Percentiles rank a stretch among this genome's conserved stretches.
Evolutionary conservation across 2,888 invertebrate species (phyloP).

Genomic region (Digitonthophagus gazella): DNA sequence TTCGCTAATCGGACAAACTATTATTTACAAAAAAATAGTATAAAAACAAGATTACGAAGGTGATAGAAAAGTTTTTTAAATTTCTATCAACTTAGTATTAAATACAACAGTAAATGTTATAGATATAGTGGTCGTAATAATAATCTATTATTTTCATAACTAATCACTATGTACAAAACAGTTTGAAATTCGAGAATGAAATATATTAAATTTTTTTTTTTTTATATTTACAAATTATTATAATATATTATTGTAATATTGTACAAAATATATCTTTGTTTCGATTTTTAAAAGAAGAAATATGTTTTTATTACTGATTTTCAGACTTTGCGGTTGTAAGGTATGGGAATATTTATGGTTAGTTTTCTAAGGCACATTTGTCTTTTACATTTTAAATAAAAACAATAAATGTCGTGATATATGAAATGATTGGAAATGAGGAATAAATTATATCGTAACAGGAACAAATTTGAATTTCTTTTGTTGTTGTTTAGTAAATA

Average conservation of each 20-base stretch:
- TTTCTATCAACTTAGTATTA: neutral
- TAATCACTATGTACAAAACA: constrained; percentile 23
- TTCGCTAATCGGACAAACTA: neutral
- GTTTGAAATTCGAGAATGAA: constrained; percentile 33
- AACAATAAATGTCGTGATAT: constrained; percentile 9
- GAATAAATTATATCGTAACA: constrained; percentile 18
- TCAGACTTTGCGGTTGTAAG: neutral
- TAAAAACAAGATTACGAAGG: neutral
- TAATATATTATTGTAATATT: constrained; percentile 19
- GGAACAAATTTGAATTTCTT: constrained; percentile 1
- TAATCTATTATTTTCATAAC: neutral
- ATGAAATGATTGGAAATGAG: constrained; percentile 25
- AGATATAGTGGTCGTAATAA: neutral
- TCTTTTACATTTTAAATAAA: constrained; percentile 26
- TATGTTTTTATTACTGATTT: constrained; percentile 38
- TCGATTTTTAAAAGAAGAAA: constrained; percentile 23
- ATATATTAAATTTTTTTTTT: constrained; percentile 34
- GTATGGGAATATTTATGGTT: constrained; percentile 28
- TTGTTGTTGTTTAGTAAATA: constrained; percentile 41
- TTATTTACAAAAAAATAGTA: constrained; percentile 1
- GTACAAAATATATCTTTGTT: constrained; percentile 18
- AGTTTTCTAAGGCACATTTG: constrained; percentile 31
- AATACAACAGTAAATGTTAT: neutral
- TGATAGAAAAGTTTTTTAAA: neutral
- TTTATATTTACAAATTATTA: constrained; percentile 21